Evolutionary conservation across 1,140 invertebrate species (phyloP), one percentile per base, ranked within the genome.

Genomic region (Eupeodes corollae): DNA sequence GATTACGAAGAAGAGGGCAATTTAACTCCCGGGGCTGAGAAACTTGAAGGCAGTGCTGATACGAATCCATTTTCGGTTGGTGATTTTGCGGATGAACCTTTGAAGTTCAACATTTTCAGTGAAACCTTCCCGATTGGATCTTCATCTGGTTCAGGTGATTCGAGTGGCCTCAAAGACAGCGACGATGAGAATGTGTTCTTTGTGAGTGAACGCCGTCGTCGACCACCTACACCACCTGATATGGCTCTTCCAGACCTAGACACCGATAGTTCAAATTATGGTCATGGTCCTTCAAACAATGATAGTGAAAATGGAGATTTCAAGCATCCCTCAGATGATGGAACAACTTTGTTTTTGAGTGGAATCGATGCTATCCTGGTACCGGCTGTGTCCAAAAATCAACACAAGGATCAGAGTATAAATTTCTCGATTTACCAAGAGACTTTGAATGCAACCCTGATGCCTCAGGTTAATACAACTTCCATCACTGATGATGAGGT

Each of bases 31-130:
- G 38, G 50, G 46, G 1, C 50, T 50, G 14, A 58, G 51, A 0
- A 56, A 61, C 41, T 21, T 52, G 35, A 37, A 37, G 35, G 15
- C 5, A 15, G 35, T 37, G 35, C 42, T 15, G 21, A 44, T 14
- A 15, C 13, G 6, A 33, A 33, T 44, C 21, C 21, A 8, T 26
- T 26, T 26, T 26, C 21, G 3, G 21, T 26, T 26, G 21, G 21
- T 26, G 21, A 26, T 5, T 26, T 26, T 26, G 21, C 8, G 3
- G 64, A 66, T 57, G 63, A 58, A 0, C 63, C 63, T 0, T 42
- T 67, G 6, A 67, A 67, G 47, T 65, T 67, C 43, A 66, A 67
- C 44, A 59, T 67, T 49, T 66, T 66, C 32, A 48, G 61, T 33
- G 55, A 56, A 43, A 66, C 63, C 42, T 66, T 55, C 51, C 35